Evolutionary conservation across 1,140 invertebrate species (phyloP), one percentile per base, ranked within the genome.

Genomic region (Oreohelix idahoensis): DNA sequence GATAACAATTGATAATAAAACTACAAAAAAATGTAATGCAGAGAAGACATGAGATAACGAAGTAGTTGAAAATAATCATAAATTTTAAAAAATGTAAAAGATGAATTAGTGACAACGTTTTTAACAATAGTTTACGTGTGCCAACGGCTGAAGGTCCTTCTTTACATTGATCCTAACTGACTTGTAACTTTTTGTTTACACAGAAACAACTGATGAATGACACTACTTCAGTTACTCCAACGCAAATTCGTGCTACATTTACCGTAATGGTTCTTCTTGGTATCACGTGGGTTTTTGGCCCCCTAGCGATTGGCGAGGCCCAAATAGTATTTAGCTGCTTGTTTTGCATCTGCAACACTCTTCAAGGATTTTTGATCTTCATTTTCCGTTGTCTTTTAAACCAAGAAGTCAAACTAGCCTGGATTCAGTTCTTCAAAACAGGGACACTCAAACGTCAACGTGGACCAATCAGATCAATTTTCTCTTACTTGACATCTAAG

Each of bases 301-400:
- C 93, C 15, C 88, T 94, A 32, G 93, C 93, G 35, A 89, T 94
- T 26, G 92, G 93, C 49, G 90, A 92, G 45, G 90, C 92, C 0
- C 90, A 92, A 80, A 73, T 94, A 1, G 87, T 92, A 5, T 93
- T 94, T 82, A 92, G 93, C 76, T 94, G 94, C 83, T 78, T 94
- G 26, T 94, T 94, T 88, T 93, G 93, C 85, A 89, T 94, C 23
- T 87, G 92, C 53, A 94, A 93, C 87, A 93, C 93, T 32, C 88
- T 94, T 5, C 94, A 94, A 89, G 94, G 94, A 39, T 93, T 94
- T 84, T 88, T 94, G 53, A 94, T 94, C 63, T 94, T 94, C 86
- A 81, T 94, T 10, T 93, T 94, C 77, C 90, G 94, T 20, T 94
- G 93, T 80, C 87, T 94, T 10, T 90, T 93, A 45, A 93, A 93